These are phyloP conservation scores for Hydrochoerus hydrochaeris DNA, from an alignment of 2,113 vertebrate species.

Conservation along the genomic window DNA sequence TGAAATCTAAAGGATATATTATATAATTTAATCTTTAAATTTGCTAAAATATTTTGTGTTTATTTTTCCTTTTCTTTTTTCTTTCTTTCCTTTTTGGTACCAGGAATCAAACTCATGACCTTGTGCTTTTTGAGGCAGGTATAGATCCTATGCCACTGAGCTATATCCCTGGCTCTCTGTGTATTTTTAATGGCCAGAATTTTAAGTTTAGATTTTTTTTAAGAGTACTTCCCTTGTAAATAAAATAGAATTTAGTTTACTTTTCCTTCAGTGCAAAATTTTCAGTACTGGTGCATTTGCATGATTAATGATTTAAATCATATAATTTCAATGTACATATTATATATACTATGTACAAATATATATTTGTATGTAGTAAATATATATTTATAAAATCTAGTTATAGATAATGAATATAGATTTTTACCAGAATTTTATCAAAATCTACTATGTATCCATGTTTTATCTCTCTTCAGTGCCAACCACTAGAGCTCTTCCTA, in stretches of 20 bases:
- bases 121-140: too few species aligned
- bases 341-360: background rate
- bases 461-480: background rate
- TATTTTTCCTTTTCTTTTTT: background rate
- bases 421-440: background rate
- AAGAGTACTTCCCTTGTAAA: background rate
- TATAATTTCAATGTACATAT: background rate
- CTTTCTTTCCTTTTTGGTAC: too few species aligned
- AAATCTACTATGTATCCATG: background rate
- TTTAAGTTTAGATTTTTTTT: background rate
- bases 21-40: background rate
- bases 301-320: background rate
- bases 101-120: too few species aligned
- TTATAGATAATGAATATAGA: background rate
- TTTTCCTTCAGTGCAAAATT: background rate
- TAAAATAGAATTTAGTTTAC: background rate
- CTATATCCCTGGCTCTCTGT: too few species aligned
- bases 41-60: background rate
- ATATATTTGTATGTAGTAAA: background rate
- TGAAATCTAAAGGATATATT: background rate
- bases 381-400: background rate
- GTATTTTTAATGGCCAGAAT: background rate
- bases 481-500: background rate
- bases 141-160: too few species aligned
- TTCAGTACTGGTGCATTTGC: background rate